Conservation (phyloP, 1,140 invertebrate species). For the Odontomachus brunneus region DNA sequence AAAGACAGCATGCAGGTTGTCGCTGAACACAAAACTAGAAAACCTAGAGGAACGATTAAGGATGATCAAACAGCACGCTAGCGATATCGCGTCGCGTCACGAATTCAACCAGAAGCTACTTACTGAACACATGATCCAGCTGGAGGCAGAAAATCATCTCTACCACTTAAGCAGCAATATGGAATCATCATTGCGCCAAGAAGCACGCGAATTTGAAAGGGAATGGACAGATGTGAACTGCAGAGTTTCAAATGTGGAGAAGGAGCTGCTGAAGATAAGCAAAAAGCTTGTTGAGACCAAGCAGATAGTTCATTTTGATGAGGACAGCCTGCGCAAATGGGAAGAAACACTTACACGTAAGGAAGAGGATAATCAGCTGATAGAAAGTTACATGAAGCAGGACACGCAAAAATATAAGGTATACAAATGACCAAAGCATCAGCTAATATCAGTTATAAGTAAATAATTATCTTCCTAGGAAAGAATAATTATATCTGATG, state of each 20-base stretch:
- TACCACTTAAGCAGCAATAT: conserved; percentile 85
- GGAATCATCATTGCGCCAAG: conserved; percentile 84
- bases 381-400: conserved; percentile 88
- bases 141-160: conserved; percentile 88
- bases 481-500: too few species aligned
- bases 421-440: conserved; percentile 14
- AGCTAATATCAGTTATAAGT: conserved; percentile 7
- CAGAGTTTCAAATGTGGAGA: conserved; percentile 79
- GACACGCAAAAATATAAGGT: conserved; percentile 88
- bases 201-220: conserved; percentile 85
- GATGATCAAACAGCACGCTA: conserved; percentile 73
- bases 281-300: conserved; percentile 87
- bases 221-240: conserved; percentile 83
- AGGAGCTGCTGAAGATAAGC: conserved; percentile 82
- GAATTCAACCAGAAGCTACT: conserved; percentile 85
- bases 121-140: conserved; percentile 86
- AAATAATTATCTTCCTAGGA: not conserved
- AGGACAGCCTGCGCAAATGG: conserved; percentile 87
- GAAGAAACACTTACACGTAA: conserved; percentile 87
- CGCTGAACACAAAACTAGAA: conserved; percentile 75
- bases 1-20: conserved; percentile 76
- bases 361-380: conserved; percentile 87
- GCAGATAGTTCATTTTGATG: conserved; percentile 87
- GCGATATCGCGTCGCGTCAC: conserved; percentile 73
- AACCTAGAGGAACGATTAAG: conserved; percentile 72